phyloP scores from a whole-genome alignment of 1,140 invertebrate species.

The Bombus turneri region DNA sequence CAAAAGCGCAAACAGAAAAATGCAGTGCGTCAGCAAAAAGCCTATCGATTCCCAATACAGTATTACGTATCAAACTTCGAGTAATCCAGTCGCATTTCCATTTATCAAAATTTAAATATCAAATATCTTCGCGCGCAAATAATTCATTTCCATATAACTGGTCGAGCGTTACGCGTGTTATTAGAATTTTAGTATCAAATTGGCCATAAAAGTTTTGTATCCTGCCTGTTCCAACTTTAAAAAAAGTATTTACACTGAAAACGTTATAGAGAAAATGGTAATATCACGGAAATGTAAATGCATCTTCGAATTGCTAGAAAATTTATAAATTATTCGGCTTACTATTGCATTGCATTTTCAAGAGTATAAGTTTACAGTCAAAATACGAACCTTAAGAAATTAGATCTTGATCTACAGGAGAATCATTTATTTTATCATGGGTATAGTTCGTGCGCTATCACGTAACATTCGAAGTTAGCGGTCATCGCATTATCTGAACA shows the following conservation, averaged over 20 bases:
- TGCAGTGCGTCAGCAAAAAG: slow-evolving; percentile 11
- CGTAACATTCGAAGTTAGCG: neutral
- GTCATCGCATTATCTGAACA: neutral
- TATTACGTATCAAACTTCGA: neutral
- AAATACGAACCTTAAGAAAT: neutral
- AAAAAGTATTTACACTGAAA: no score
- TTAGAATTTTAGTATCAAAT: neutral
- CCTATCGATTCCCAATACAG: slow-evolving; percentile 8
- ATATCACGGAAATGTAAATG: no score
- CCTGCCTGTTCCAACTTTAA: neutral
- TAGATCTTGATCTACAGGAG: neutral
- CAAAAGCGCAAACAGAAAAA: neutral
- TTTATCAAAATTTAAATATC: slow-evolving; percentile 9
- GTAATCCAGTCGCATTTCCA: neutral
- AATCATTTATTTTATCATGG: neutral
- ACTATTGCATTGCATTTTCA: no score
- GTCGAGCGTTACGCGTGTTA: neutral
- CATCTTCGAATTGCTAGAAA: no score
- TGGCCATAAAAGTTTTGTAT: neutral
- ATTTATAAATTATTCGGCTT: no score
- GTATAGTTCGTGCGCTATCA: neutral
- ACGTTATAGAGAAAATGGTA: no score
- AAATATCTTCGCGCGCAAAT: neutral
- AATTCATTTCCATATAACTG: neutral
- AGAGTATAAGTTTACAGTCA: no score